Evolutionary conservation across 2,113 vertebrate genomes (phyloP).

Genomic region (Corydoras maculifer): DNA sequence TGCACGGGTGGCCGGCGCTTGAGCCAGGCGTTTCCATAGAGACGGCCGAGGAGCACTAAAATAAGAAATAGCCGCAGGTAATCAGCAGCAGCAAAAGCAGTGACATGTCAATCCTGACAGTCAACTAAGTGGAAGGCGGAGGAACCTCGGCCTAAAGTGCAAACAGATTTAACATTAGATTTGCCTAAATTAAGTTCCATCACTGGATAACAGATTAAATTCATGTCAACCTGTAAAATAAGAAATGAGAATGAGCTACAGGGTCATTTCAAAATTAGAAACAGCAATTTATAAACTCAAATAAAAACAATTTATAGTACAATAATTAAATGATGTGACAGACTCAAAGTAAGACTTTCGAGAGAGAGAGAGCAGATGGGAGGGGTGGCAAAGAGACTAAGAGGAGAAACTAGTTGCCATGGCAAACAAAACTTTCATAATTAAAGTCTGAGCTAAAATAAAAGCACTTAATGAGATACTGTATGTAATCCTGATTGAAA

Average conservation of each 20-base stretch:
- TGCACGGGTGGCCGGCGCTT: neutral
- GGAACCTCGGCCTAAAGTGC: neutral
- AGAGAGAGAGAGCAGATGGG: neutral
- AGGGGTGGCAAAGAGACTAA: constrained; percentile 19
- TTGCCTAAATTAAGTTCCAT: neutral
- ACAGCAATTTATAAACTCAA: constrained; percentile 6
- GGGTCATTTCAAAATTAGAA: no score
- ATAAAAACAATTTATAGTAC: constrained; percentile 7
- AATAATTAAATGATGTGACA: no score
- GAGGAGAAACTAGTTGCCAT: constrained; percentile 29
- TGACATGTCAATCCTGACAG: neutral
- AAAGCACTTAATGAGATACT: constrained; percentile 8
- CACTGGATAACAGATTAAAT: neutral
- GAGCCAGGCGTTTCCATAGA: constrained; percentile 63
- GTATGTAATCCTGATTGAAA: constrained; percentile 31
- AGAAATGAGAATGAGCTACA: no score
- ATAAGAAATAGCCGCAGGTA: neutral
- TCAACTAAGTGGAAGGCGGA: neutral
- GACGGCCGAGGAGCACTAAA: constrained; percentile 50
- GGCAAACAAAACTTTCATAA: constrained; percentile 33
- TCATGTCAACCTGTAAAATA: neutral
- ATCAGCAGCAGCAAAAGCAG: neutral
- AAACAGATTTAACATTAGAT: neutral
- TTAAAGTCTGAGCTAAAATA: constrained; percentile 24
- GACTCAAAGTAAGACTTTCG: neutral